Evolutionary conservation across 2,888 invertebrate genomes (phyloP).

Genomic region (Xylota sylvarum): DNA sequence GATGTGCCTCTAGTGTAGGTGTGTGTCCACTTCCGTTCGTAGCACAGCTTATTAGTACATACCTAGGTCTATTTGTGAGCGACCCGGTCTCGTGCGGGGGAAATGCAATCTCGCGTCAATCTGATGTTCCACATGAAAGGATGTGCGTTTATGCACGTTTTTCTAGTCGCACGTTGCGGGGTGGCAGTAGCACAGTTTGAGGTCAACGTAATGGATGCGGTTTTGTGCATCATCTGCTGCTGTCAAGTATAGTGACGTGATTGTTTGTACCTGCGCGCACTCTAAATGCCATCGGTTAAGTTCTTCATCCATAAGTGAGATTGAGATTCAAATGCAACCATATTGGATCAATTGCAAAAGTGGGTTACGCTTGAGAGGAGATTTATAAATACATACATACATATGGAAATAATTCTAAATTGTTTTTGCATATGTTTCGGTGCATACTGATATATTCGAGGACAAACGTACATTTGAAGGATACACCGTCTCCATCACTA

Average conservation of each 20-base stretch:
- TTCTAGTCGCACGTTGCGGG: neutral
- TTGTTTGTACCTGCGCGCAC: constrained; percentile 53
- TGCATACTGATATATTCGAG: no score
- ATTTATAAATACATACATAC: neutral
- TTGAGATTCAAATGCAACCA: neutral
- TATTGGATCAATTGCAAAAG: neutral
- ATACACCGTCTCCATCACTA: no score
- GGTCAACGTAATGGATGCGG: constrained; percentile 27
- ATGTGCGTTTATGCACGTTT: constrained; percentile 28
- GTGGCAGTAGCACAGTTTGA: constrained; percentile 1
- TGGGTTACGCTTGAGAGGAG: neutral
- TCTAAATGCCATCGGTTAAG: neutral
- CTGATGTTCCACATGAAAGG: neutral
- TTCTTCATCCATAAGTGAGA: neutral
- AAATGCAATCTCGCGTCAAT: constrained; percentile 11
- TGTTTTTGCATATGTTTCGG: no score
- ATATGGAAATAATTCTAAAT: neutral
- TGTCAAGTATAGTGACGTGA: neutral
- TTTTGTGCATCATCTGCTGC: constrained; percentile 4
- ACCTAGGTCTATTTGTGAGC: constrained; percentile 38
- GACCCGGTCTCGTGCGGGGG: neutral
- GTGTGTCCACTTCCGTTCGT: constrained; percentile 39
- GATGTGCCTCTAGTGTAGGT: constrained; percentile 46
- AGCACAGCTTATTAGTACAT: constrained; percentile 13
- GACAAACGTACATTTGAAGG: no score